phyloP scores from a whole-genome alignment of 1,140 invertebrate genomes.

The Brachystomella parvula region DNA sequence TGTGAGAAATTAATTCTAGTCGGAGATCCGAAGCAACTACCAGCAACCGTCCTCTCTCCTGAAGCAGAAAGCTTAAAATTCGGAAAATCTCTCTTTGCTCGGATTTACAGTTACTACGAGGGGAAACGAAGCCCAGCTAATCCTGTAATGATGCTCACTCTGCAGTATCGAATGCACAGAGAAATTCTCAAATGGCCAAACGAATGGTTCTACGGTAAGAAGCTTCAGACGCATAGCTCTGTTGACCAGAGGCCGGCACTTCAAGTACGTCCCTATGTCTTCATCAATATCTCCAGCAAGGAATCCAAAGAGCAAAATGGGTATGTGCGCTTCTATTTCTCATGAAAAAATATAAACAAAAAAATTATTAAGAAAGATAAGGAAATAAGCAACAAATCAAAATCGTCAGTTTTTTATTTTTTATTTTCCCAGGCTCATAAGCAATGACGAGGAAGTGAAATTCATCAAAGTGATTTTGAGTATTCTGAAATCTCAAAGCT shows the following conservation, averaged over 20 bases:
- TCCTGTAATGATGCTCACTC: constrained; percentile 54
- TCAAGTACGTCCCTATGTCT: constrained; percentile 12
- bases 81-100: constrained; percentile 57
- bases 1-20: constrained; percentile 70
- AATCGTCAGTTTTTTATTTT: not conserved
- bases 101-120: constrained; percentile 49
- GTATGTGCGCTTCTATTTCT: not conserved
- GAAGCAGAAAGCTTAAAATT: constrained; percentile 52
- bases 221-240: not conserved
- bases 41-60: constrained; percentile 67
- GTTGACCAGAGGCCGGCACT: not conserved
- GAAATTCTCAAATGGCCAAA: constrained; percentile 68
- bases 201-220: constrained; percentile 31
- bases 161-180: constrained; percentile 80
- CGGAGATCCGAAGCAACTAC: constrained; percentile 79
- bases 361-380: not conserved
- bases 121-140: constrained; percentile 34
- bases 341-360: not conserved
- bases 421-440: constrained; percentile 23
- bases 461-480: constrained; percentile 13
- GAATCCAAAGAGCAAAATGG: constrained; percentile 2
- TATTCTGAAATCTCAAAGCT: not conserved
- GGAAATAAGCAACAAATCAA: not conserved
- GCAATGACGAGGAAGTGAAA: constrained; percentile 18
- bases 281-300: constrained; percentile 15